Evolutionary conservation across 2,888 invertebrate species (phyloP).

Genomic region (Chamaedrilus cognettii): DNA sequence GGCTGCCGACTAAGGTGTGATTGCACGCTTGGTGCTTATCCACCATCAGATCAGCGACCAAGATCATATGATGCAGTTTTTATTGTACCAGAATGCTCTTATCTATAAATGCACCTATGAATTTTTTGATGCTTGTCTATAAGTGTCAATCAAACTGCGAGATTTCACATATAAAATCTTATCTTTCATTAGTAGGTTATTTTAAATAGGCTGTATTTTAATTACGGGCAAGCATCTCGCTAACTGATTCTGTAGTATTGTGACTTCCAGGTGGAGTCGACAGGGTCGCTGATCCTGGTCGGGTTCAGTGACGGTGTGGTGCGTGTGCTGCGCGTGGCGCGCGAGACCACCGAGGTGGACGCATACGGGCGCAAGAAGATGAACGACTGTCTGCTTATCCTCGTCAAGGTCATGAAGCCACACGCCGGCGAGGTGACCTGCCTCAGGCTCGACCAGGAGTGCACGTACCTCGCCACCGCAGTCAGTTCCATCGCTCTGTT

Average conservation of each 20-base stretch:
- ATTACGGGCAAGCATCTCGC: no score
- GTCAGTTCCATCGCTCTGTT: no score
- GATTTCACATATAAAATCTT: no score
- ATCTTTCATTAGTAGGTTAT: no score
- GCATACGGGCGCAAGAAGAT: slow-evolving; percentile 30
- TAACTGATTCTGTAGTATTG: not conserved
- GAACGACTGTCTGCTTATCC: slow-evolving; percentile 47
- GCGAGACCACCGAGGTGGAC: slow-evolving; percentile 33
- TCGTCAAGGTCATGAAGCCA: slow-evolving; percentile 58
- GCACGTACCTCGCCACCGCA: slow-evolving; percentile 57
- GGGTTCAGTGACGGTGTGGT: slow-evolving; percentile 60
- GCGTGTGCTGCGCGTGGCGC: slow-evolving; percentile 48
- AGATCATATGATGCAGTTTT: no score
- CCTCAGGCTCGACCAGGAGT: slow-evolving; percentile 52
- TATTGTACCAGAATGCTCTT: no score
- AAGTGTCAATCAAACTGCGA: no score
- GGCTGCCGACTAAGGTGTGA: slow-evolving; percentile 21
- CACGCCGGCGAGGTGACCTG: slow-evolving; percentile 52
- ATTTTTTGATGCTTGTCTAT: no score
- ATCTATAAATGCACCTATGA: no score
- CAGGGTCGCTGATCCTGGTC: slow-evolving; percentile 52
- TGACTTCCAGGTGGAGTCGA: slow-evolving; percentile 57
- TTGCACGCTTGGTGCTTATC: no score
- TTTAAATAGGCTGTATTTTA: no score
- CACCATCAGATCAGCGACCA: no score